Percentiles rank a stretch among this genome's conserved stretches.
These are phyloP conservation scores for Scolopax bukidnonensis DNA, from an alignment of 2,797 vertebrate species.

Conservation along the genomic window DNA sequence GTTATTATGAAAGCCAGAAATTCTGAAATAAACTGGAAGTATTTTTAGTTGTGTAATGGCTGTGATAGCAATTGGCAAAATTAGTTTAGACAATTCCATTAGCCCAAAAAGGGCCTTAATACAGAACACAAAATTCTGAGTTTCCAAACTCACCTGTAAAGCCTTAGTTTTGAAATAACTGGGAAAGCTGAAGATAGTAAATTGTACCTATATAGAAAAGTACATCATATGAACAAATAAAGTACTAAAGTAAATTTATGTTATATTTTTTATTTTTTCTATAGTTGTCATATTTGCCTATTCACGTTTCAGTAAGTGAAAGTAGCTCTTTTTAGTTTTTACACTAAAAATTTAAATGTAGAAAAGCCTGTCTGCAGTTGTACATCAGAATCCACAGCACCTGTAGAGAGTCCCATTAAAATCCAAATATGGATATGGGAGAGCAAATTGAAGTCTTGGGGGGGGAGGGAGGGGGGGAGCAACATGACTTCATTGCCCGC, in stretches of 20 bases:
- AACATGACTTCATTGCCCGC: slow-evolving; percentile 59
- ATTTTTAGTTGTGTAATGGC: background rate
- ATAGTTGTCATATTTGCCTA: background rate
- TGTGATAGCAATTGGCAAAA: background rate
- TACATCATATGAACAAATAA: background rate
- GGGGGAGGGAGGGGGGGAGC: background rate
- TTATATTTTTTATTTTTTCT: background rate
- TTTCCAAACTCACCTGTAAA: background rate
- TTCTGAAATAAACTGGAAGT: background rate
- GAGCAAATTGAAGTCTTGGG: background rate
- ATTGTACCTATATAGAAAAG: background rate
- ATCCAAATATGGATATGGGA: slow-evolving; percentile 29
- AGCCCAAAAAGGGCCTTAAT: background rate
- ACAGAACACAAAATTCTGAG: background rate
- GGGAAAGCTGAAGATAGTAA: background rate
- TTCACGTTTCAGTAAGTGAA: background rate
- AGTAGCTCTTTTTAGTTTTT: background rate
- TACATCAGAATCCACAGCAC: slow-evolving; percentile 4
- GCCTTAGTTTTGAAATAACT: background rate
- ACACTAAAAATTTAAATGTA: background rate
- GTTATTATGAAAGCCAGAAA: background rate
- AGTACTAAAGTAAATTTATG: background rate
- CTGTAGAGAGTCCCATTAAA: slow-evolving; percentile 15
- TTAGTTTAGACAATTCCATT: background rate
- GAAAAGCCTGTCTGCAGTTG: background rate